Evolutionary conservation across 2,113 vertebrate species (phyloP), one percentile per base, ranked within the genome.

Genomic region (Cephalopholis sonnerati): DNA sequence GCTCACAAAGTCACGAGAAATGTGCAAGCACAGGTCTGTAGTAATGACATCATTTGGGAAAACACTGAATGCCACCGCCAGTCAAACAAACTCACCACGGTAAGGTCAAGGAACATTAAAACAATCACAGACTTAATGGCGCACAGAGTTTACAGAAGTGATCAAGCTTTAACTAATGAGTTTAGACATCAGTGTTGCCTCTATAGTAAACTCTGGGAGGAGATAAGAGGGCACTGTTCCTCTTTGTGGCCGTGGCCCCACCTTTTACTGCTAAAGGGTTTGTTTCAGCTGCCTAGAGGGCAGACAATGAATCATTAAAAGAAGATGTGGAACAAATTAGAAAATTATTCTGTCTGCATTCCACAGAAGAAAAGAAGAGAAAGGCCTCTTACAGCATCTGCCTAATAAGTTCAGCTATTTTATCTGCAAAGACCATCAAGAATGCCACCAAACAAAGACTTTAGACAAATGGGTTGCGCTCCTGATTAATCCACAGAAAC

Each of bases 331-430:
- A 61, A 83, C 76, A 59, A 85, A 80, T 82, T 79, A 54, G 16
- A 79, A 73, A 85, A 84, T 66, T 13, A 79, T 71, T 65, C 61
- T 15, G 20, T 84, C 79, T 82, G 69, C 53, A 75, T 72, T 84
- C 66, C 74, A 63, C 57, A 61, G 8, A 29, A 5, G 18, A 54
- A 50, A 80, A 59, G 2, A 36, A 55, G 32, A 48, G 25, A 57
- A 27, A 53, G 16, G 39, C 50, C 62, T 66, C 55, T 22, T n/a
- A 59, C 5, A 13, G 18, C 1, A 32, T 85, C 22, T 0, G 74
- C 17, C 39, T 44, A 44, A 62, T 46, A 68, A 67, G 7, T 55
- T 32, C 5, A 73, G 53, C 11, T 77, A 54, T 76, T 67, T 63
- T 22, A 79, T 88, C 73, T 69, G 29, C 51, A 22, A 63, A 39